phyloP scores from a whole-genome alignment of 2,113 vertebrate genomes.

The Asarcornis scutulata region DNA sequence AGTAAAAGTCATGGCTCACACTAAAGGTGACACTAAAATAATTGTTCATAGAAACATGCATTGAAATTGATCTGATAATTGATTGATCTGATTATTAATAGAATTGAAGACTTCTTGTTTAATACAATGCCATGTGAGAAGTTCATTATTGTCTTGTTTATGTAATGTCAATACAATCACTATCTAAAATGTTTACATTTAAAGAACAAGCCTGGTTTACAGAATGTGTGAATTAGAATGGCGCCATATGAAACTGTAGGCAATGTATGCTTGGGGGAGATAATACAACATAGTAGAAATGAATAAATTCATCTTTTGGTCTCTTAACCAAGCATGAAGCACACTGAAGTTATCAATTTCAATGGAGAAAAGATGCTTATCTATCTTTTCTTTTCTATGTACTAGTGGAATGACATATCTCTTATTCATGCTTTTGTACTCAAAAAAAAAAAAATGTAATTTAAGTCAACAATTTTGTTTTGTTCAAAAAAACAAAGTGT shows the following conservation, averaged over 20 bases:
- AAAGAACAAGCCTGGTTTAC: background rate
- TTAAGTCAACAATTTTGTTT: background rate
- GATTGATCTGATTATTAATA: background rate
- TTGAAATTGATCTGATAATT: background rate
- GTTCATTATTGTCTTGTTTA: background rate
- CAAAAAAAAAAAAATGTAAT: background rate
- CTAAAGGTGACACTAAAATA: background rate
- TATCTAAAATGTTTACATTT: background rate
- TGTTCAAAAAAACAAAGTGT: background rate
- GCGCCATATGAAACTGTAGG: background rate
- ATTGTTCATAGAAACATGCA: background rate
- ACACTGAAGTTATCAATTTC: background rate
- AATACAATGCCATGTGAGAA: background rate
- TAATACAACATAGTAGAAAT: background rate
- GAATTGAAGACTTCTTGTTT: background rate
- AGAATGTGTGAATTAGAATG: background rate
- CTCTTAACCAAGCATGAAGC: background rate
- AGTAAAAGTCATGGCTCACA: background rate
- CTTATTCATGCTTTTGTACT: background rate
- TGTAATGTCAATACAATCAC: background rate
- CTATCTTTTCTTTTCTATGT: background rate
- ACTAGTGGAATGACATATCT: accelerated
- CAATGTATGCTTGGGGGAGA: accelerated
- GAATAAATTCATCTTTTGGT: background rate
- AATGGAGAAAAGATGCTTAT: background rate